Percentiles rank a stretch among this genome's conserved stretches.
Evolutionary conservation across 2,113 vertebrate species (phyloP).

Genomic region (Ageneiosus marmoratus): DNA sequence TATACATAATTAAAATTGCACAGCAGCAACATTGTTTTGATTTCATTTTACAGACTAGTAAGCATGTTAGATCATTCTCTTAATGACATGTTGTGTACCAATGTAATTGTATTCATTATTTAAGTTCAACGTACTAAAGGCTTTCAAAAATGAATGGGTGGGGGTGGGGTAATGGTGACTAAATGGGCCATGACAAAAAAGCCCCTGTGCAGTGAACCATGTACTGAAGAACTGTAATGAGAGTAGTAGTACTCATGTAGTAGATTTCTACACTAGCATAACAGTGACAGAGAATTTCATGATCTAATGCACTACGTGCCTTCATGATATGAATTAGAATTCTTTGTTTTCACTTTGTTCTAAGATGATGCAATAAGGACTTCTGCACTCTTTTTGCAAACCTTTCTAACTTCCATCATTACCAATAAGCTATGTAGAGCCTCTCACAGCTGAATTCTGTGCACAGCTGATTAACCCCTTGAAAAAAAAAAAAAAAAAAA

Average conservation of each 20-base stretch:
- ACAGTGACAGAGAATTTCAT: not conserved
- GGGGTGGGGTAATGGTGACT: too few species aligned
- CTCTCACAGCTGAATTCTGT: not conserved
- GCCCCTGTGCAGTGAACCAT: not conserved
- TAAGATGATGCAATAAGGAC: not conserved
- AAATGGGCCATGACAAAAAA: too few species aligned
- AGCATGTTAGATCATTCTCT: too few species aligned
- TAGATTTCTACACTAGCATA: not conserved
- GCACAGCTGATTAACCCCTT: conserved; percentile 7
- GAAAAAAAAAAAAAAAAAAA: not conserved
- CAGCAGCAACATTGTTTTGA: too few species aligned
- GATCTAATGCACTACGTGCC: not conserved
- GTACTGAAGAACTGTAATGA: not conserved
- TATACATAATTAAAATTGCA: too few species aligned
- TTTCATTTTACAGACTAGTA: too few species aligned
- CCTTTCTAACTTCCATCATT: not conserved
- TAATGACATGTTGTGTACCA: too few species aligned
- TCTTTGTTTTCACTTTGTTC: not conserved
- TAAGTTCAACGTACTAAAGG: too few species aligned
- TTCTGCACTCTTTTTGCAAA: not conserved
- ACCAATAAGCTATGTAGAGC: not conserved
- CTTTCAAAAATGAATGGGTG: too few species aligned
- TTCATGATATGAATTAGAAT: not conserved
- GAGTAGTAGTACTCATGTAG: not conserved
- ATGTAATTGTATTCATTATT: too few species aligned